Evolutionary conservation across 1,140 invertebrate species (phyloP).

Genomic region (Leptinotarsa lineolata): DNA sequence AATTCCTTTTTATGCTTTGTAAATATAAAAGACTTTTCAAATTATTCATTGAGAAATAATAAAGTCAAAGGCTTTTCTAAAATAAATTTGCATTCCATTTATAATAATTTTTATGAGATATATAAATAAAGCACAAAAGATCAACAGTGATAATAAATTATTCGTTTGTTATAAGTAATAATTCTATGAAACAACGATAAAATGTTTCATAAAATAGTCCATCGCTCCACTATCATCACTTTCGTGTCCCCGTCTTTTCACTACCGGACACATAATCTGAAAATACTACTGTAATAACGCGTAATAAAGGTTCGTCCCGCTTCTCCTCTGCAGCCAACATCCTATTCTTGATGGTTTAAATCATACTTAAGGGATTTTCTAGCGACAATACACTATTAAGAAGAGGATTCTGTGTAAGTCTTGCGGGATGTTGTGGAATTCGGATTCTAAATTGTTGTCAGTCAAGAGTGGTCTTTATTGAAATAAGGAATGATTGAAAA

Average conservation of each 20-base stretch:
- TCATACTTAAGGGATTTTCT: conserved; percentile 44
- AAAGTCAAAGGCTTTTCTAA: too few relatives aligned
- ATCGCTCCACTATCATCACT: background rate
- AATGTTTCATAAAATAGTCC: background rate
- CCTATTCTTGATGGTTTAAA: conserved; percentile 41
- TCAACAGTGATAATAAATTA: too few relatives aligned
- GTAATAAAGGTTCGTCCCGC: conserved; percentile 48
- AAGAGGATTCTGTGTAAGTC: conserved; percentile 15
- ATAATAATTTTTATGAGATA: too few relatives aligned
- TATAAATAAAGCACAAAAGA: too few relatives aligned
- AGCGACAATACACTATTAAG: conserved; percentile 25
- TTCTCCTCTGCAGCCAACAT: conserved; percentile 35
- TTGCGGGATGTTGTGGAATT: background rate
- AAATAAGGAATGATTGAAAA: background rate
- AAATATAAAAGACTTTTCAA: too few relatives aligned
- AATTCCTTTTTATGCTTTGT: too few relatives aligned
- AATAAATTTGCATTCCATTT: too few relatives aligned
- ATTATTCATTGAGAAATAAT: too few relatives aligned
- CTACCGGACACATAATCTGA: conserved; percentile 42
- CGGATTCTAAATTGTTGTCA: background rate
- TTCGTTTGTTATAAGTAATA: too few relatives aligned
- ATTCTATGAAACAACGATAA: background rate
- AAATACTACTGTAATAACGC: conserved; percentile 52
- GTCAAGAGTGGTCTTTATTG: background rate
- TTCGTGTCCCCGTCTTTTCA: conserved; percentile 9